A percentile compares a stretch with the other conserved stretches of the same genome.
phyloP scores from a whole-genome alignment of 2,113 vertebrate species.

The Garra rufa region DNA sequence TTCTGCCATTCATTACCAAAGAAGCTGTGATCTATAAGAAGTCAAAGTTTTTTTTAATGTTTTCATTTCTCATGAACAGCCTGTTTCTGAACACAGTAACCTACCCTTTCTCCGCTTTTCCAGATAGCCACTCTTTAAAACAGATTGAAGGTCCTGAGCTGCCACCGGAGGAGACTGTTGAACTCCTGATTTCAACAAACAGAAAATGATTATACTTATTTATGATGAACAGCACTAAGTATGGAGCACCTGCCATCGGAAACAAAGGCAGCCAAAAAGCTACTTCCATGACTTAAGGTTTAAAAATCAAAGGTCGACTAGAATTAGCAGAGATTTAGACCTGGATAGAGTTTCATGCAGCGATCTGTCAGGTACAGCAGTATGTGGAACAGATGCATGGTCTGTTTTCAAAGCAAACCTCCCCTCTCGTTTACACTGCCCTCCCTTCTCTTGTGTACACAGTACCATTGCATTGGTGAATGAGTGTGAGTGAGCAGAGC shows the following conservation, averaged over 20 bases:
- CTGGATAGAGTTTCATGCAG: constrained; percentile 26
- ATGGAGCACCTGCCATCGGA: background rate
- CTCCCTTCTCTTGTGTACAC: constrained; percentile 49
- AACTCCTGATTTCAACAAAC: constrained; percentile 73
- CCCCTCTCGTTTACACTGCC: constrained; percentile 43
- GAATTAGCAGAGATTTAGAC: constrained; percentile 10
- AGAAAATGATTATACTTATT: constrained; percentile 20
- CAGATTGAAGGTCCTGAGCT: constrained; percentile 86
- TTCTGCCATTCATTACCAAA: constrained; percentile 92
- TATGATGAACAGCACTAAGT: background rate
- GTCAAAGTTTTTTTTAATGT: background rate
- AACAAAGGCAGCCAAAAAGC: background rate
- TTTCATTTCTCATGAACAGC: background rate
- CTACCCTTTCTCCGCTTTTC: constrained; percentile 96
- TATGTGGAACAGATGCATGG: constrained; percentile 40
- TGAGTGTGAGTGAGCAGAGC: constrained; percentile 37
- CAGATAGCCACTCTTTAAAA: constrained; percentile 91
- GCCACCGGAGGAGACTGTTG: constrained; percentile 86
- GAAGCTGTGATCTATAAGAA: constrained; percentile 90
- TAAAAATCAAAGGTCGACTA: constrained; percentile 11
- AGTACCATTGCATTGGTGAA: constrained; percentile 48
- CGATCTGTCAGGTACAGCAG: constrained; percentile 24
- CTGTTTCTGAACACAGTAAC: constrained; percentile 8
- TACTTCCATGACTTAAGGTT: background rate
- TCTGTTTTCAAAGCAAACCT: constrained; percentile 57